These are phyloP conservation scores for Heterohyrax brucei DNA, from an alignment of 2,797 vertebrate genomes.

Conservation along the genomic window DNA sequence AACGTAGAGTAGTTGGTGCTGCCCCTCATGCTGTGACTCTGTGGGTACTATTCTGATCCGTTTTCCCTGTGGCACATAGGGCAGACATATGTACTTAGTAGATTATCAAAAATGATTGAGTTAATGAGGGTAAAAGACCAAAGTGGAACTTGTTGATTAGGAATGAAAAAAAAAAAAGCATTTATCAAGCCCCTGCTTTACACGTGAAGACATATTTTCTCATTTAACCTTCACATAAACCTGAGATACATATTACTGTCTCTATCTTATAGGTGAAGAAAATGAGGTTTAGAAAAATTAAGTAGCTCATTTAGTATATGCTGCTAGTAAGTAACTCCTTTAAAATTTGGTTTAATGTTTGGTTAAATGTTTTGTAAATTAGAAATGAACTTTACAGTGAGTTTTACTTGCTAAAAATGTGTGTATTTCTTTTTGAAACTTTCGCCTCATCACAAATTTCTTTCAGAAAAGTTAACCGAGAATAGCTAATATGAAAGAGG, in stretches of 20 bases:
- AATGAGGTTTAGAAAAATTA: background rate
- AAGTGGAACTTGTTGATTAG: constrained; percentile 24
- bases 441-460: constrained; percentile 84
- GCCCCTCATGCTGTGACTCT: background rate
- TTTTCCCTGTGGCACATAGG: background rate
- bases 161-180: background rate
- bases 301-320: background rate
- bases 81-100: background rate
- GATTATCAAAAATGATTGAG: background rate
- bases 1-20: background rate
- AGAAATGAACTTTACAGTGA: constrained; percentile 83
- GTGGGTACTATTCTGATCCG: background rate
- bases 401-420: constrained; percentile 84
- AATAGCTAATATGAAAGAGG: background rate
- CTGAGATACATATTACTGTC: background rate
- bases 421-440: constrained; percentile 83
- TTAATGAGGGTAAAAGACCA: constrained; percentile 34
- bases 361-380: constrained; percentile 77
- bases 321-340: constrained; percentile 47
- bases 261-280: background rate
- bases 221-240: background rate
- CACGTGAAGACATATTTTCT: constrained; percentile 13
- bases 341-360: constrained; percentile 59
- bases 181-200: constrained; percentile 16
- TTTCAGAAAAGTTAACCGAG: constrained; percentile 67